Conservation (phyloP, 1,140 invertebrate genomes). For the Temnothorax nylanderi region DNA sequence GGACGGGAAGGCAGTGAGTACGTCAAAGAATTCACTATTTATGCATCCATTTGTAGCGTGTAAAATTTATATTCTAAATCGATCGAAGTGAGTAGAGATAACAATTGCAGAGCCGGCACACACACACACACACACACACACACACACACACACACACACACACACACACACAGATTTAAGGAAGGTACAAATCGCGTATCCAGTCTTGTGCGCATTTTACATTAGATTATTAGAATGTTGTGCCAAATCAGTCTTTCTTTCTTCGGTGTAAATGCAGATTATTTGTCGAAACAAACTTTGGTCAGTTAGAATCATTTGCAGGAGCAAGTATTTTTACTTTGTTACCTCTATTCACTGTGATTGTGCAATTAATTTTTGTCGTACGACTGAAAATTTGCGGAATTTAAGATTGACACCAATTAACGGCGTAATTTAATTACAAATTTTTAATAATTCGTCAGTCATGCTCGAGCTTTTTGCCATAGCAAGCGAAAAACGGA, state of each 20-base stretch:
- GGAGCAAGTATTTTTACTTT: neutral
- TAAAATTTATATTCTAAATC: constrained; percentile 69
- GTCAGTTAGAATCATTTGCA: neutral
- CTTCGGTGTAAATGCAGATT: neutral
- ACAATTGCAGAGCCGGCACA: constrained; percentile 5
- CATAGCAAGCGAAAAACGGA: constrained; percentile 16
- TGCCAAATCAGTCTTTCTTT: constrained; percentile 66
- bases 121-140: too few relatives aligned
- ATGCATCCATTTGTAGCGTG: constrained; percentile 36
- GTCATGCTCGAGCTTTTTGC: constrained; percentile 29
- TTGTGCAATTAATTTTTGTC: neutral
- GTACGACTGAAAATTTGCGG: constrained; percentile 11
- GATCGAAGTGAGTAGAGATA: constrained; percentile 41
- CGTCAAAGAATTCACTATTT: constrained; percentile 39
- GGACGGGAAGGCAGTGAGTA: neutral
- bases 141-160: too few relatives aligned
- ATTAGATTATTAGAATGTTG: constrained; percentile 57
- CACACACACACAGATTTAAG: constrained; percentile 1
- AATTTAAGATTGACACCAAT: constrained; percentile 20
- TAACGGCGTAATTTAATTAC: constrained; percentile 9
- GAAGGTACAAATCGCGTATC: neutral
- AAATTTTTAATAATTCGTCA: neutral
- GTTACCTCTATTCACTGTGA: constrained; percentile 24
- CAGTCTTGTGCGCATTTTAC: neutral
- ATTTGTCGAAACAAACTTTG: neutral